A percentile compares a stretch with the other conserved stretches of the same genome.
phyloP scores from a whole-genome alignment of 2,797 vertebrate genomes.

The Eupleurogrammus muticus region DNA sequence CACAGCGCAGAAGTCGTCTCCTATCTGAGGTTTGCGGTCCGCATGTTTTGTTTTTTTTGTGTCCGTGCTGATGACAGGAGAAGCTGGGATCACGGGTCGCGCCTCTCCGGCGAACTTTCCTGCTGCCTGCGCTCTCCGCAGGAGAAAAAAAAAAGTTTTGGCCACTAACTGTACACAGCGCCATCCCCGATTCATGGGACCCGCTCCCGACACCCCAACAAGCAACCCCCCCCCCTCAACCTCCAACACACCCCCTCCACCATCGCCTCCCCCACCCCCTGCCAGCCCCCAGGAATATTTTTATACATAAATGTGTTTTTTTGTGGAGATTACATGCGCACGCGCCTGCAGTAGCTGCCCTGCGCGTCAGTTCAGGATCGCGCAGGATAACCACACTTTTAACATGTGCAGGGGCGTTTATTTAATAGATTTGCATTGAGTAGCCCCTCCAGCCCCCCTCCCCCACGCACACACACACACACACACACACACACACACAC shows the following conservation, averaged over 20 bases:
- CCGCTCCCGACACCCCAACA: conserved; percentile 77
- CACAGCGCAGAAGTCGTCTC: conserved; percentile 31
- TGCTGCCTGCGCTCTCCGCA: conserved; percentile 76
- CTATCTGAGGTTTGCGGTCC: conserved; percentile 46
- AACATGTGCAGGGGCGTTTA: conserved; percentile 33
- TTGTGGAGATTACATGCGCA: conserved; percentile 45
- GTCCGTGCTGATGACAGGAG: conserved; percentile 57
- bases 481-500: no score
- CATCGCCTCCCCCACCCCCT: conserved; percentile 5
- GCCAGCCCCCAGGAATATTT: conserved; percentile 46
- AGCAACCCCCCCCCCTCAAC: conserved; percentile 67
- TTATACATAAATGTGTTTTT: conserved; percentile 9
- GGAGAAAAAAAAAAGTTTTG: conserved; percentile 64
- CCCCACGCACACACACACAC: no score
- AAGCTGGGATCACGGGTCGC: conserved; percentile 58
- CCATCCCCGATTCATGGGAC: conserved; percentile 81
- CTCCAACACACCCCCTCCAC: not conserved
- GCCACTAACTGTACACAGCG: conserved; percentile 85
- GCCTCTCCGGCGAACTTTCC: conserved; percentile 75
- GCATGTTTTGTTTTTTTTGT: conserved; percentile 49
- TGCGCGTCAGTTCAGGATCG: conserved; percentile 21
- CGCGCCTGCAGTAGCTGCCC: conserved; percentile 40
- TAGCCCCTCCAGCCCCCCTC: no score
- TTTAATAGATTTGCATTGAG: not conserved
- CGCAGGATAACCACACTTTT: conserved; percentile 39